phyloP scores from a whole-genome alignment of 2,888 invertebrate species.

The Oasisia sp. region DNA sequence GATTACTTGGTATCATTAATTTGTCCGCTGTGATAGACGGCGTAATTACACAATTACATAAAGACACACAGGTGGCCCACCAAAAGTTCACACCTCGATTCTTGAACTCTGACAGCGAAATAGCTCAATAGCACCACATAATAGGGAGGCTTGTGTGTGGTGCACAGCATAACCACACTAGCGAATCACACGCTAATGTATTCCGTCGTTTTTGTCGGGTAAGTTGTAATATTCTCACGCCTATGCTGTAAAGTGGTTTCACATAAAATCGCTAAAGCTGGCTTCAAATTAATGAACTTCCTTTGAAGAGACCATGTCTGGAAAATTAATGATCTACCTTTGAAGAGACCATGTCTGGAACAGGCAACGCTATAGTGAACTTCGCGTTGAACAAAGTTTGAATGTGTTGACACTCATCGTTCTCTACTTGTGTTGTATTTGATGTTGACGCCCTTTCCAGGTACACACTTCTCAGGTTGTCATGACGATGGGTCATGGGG shows the following conservation, averaged over 20 bases:
- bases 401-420: not conserved
- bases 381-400: not conserved
- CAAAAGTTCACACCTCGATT: not conserved
- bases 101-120: not conserved
- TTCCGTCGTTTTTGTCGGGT: not conserved
- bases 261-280: too few relatives aligned
- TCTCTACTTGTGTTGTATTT: not conserved
- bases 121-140: not conserved
- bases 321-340: too few relatives aligned
- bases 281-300: too few relatives aligned
- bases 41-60: not conserved
- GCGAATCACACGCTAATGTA: not conserved
- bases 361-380: not conserved
- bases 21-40: not conserved
- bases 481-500: not conserved
- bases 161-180: not conserved
- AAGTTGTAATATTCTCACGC: constrained; percentile 1
- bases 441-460: not conserved
- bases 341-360: too few relatives aligned
- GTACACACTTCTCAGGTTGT: not conserved
- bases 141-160: not conserved
- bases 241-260: not conserved
- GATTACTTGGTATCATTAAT: constrained; percentile 9
- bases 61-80: not conserved
- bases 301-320: too few relatives aligned